A percentile compares a stretch with the other conserved stretches of the same genome.
Conservation (phyloP, 1,140 invertebrate genomes). For the Sarcophaga bullata region DNA sequence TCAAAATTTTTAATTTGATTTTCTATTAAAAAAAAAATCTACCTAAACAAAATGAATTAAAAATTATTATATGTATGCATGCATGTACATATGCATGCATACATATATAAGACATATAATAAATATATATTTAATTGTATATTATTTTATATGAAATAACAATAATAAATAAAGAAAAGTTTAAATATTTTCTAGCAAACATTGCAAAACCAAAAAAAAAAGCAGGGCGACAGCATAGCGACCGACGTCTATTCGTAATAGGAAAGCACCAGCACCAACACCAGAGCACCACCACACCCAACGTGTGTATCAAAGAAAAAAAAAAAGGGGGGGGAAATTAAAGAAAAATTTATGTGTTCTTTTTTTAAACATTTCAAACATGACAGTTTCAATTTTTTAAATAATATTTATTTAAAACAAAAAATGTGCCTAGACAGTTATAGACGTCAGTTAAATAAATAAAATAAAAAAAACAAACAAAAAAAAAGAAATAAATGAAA, state of each 20-base stretch:
- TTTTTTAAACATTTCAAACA: conserved; percentile 11
- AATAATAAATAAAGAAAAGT: too few relatives aligned
- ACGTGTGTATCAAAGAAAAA: too few relatives aligned
- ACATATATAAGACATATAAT: too few relatives aligned
- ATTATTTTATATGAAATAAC: too few relatives aligned
- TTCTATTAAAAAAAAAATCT: not conserved
- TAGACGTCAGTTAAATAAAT: conserved; percentile 29
- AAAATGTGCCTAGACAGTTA: conserved; percentile 34
- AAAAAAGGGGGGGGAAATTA: too few relatives aligned
- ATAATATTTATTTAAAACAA: conserved; percentile 2
- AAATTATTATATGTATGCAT: not conserved
- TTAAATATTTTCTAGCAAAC: not conserved
- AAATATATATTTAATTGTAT: too few relatives aligned
- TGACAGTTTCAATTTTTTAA: conserved; percentile 4
- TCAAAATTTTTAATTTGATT: not conserved
- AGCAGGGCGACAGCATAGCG: too few relatives aligned
- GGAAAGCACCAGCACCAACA: too few relatives aligned
- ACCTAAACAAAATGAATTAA: not conserved
- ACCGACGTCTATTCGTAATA: too few relatives aligned
- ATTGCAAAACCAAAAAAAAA: not conserved
- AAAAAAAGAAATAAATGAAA: not conserved
- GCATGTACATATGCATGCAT: too few relatives aligned
- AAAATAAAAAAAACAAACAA: conserved; percentile 25
- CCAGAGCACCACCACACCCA: too few relatives aligned
- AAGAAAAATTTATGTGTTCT: not conserved